A percentile compares a stretch with the other conserved stretches of the same genome.
Conservation (phyloP, 2,113 vertebrate genomes). For the Gymnarchus niloticus region DNA sequence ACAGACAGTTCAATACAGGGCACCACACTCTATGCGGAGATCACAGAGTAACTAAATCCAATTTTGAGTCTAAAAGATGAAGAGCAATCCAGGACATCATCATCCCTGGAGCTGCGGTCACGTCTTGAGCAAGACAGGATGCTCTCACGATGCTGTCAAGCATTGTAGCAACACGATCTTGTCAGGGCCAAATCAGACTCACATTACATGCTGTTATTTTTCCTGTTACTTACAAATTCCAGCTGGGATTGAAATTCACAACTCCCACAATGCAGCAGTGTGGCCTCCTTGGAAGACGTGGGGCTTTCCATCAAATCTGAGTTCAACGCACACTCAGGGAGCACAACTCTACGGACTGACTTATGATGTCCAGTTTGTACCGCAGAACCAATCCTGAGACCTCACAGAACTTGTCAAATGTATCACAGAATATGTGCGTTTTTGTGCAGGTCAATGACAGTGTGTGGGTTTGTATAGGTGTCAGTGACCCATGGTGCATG, state of each 20-base stretch:
- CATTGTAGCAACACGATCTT: background rate
- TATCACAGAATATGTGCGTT: background rate
- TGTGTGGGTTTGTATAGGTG: background rate
- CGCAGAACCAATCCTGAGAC: background rate
- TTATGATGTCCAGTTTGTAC: background rate
- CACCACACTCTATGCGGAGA: background rate
- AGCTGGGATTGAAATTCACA: background rate
- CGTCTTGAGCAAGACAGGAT: background rate
- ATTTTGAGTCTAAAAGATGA: slow-evolving; percentile 16
- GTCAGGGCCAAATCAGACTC: background rate
- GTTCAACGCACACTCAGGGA: background rate
- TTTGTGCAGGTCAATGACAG: background rate
- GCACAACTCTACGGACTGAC: background rate
- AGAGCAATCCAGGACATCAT: slow-evolving; percentile 12
- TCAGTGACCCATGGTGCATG: slow-evolving; percentile 42
- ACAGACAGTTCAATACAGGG: slow-evolving; percentile 1
- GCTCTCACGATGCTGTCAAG: background rate
- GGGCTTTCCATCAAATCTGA: background rate
- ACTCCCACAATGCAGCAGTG: too few species aligned
- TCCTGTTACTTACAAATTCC: background rate
- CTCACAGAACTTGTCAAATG: background rate
- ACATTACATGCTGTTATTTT: slow-evolving; percentile 1
- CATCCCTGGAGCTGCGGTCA: slow-evolving; percentile 5
- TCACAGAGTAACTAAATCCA: slow-evolving; percentile 21
- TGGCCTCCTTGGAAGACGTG: background rate